A percentile compares a stretch with the other conserved stretches of the same genome.
Conservation (phyloP, 1,140 invertebrate species). For the Nomia melanderi region DNA sequence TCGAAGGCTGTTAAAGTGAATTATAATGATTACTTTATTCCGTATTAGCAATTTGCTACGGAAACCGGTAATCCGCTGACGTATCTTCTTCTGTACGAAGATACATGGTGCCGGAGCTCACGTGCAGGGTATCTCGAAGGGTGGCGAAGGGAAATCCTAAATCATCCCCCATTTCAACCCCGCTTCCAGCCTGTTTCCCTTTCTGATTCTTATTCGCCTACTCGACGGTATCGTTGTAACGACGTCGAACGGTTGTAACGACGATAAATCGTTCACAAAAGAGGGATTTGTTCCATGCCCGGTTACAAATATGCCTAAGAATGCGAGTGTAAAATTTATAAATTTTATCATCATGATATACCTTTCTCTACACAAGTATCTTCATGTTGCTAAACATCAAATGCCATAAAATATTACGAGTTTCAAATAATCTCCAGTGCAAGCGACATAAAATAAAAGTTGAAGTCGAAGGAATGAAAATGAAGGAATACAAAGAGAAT, state of each 20-base stretch:
- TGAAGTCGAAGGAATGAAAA: too few species aligned
- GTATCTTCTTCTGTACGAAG: neutral
- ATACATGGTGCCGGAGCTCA: neutral
- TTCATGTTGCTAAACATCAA: too few species aligned
- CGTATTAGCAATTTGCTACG: neutral
- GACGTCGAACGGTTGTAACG: neutral
- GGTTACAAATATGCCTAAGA: slow-evolving; percentile 1
- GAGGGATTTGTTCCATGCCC: neutral
- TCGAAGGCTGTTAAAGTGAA: too few species aligned
- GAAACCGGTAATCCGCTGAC: slow-evolving; percentile 1
- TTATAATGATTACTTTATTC: too few species aligned
- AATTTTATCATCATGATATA: neutral
- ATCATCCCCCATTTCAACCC: slow-evolving; percentile 68
- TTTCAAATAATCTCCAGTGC: too few species aligned
- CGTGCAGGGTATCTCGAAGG: slow-evolving; percentile 22
- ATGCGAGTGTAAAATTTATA: neutral
- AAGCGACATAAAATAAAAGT: too few species aligned
- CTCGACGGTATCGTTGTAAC: slow-evolving; percentile 1
- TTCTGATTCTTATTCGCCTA: slow-evolving; percentile 32
- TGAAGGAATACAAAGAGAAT: too few species aligned
- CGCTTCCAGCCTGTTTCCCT: slow-evolving; percentile 24
- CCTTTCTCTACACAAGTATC: neutral
- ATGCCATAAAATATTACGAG: too few species aligned
- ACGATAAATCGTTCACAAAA: slow-evolving; percentile 26
- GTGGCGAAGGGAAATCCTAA: slow-evolving; percentile 61